Evolutionary conservation across 2,113 vertebrate genomes (phyloP).

Genomic region (Anser cygnoides): DNA sequence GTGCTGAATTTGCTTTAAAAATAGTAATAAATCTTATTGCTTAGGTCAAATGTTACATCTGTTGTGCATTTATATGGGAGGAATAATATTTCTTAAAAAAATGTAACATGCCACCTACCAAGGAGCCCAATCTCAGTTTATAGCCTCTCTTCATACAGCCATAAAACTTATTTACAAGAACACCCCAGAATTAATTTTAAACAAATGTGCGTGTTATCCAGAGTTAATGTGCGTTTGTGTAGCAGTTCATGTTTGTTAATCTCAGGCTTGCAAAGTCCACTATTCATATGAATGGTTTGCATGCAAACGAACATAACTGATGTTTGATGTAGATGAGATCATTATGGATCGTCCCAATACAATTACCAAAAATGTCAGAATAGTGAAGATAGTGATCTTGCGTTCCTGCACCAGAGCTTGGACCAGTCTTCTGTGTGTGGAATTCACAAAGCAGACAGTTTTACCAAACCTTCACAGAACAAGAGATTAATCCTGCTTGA

Average conservation of each 20-base stretch:
- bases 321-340: neutral
- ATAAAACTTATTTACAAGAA: slow-evolving; percentile 23
- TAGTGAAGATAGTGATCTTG: neutral
- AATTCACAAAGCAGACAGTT: neutral
- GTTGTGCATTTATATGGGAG: slow-evolving; percentile 56
- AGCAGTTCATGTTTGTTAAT: neutral
- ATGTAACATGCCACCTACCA: slow-evolving; percentile 25
- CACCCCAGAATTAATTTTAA: slow-evolving; percentile 29
- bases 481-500: neutral
- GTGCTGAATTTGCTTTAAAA: slow-evolving; percentile 56
- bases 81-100: slow-evolving; percentile 40
- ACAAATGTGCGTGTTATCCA: neutral
- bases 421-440: neutral
- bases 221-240: neutral
- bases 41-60: slow-evolving; percentile 61
- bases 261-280: neutral
- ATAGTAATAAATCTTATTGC: slow-evolving; percentile 61
- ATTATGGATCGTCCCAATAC: rapidly evolving
- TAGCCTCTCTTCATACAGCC: slow-evolving; percentile 8
- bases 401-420: neutral
- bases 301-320: neutral
- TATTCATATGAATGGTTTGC: neutral
- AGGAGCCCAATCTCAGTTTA: slow-evolving; percentile 19
- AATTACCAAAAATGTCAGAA: neutral
- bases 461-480: neutral